Conservation (phyloP, 2,888 invertebrate genomes). For the Nemoura dubitans region DNA sequence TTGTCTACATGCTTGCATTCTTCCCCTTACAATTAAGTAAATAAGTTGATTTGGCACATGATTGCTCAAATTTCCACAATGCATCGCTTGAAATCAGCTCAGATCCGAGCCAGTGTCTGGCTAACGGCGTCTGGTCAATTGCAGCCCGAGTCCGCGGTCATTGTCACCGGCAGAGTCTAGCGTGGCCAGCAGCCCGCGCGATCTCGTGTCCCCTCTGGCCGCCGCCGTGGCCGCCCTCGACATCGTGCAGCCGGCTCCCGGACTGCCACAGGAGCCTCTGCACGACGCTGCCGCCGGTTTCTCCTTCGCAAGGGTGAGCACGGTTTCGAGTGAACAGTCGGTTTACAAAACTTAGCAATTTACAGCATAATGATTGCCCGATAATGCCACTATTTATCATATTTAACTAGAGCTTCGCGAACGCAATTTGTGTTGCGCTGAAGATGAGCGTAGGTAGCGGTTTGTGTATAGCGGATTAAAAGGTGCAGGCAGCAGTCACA, state of each 20-base stretch:
- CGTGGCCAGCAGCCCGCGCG: constrained; percentile 55
- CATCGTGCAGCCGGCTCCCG: constrained; percentile 52
- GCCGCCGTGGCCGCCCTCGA: constrained; percentile 53
- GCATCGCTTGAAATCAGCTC: no score
- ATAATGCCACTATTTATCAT: no score
- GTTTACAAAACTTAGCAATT: no score
- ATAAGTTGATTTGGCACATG: no score
- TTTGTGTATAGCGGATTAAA: no score
- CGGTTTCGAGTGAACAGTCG: background rate
- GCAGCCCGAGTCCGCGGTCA: background rate
- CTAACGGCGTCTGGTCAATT: background rate
- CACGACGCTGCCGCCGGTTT: constrained; percentile 56
- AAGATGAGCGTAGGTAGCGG: background rate
- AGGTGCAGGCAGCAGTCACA: no score
- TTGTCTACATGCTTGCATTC: no score
- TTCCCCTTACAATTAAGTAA: no score
- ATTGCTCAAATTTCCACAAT: no score
- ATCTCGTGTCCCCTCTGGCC: constrained; percentile 49
- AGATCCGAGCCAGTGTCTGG: no score
- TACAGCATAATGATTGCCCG: no score
- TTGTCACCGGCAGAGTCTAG: constrained; percentile 53
- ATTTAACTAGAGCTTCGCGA: background rate
- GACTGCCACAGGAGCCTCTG: constrained; percentile 52
- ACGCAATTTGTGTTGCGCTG: background rate
- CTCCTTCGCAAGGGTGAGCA: constrained; percentile 68